Evolutionary conservation across 2,888 invertebrate genomes (phyloP), one percentile per base, ranked within the genome.

Genomic region (Hirtodrosophila histrioides): DNA sequence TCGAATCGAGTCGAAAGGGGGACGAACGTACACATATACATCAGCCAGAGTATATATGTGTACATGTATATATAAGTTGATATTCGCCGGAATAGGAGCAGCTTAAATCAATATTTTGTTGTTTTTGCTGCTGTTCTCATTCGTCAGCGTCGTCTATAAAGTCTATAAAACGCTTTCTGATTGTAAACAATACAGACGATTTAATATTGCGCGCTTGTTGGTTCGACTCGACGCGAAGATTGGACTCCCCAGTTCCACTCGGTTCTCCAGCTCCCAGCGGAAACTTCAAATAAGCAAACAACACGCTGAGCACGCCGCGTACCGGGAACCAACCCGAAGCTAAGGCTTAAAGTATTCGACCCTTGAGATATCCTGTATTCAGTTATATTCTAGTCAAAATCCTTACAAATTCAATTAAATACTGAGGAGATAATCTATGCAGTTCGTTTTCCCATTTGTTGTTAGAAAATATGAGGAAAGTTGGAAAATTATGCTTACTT

Each of bases 171-270:
- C 87, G 83, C 76, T 86, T 86, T 84, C 71, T 75, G 82, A 83
- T 83, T 84, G 83, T 84, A 86, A 84, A 84, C 83, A 84, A 84
- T 84, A 86, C 85, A 84, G 77, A 84, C 83, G 83, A 84, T 84
- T 84, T 86, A 84, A 86, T 86, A 83, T 86, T 83, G 85, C 76
- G 70, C 76, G 85, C 79, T 78, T 73, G 80, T 79, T 85, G 82
- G 68, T 54, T 67, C 36, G n/a, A 27, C 45, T 46, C 57, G 36
- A 48, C 57, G 56, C 69, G 50, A 64, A 58, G 69, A 70, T 71
- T 55, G 68, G 51, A 62, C 62, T 62, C 73, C 71, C 71, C 56
- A 68, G 74, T 40, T 68, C 50, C 62, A 53, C 53, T 67, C 74
- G 56, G 48, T 35, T 49, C 75, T 39, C 31, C 56, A 41, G 61